Conservation (phyloP, 1,140 invertebrate genomes). For the Delia radicum region DNA sequence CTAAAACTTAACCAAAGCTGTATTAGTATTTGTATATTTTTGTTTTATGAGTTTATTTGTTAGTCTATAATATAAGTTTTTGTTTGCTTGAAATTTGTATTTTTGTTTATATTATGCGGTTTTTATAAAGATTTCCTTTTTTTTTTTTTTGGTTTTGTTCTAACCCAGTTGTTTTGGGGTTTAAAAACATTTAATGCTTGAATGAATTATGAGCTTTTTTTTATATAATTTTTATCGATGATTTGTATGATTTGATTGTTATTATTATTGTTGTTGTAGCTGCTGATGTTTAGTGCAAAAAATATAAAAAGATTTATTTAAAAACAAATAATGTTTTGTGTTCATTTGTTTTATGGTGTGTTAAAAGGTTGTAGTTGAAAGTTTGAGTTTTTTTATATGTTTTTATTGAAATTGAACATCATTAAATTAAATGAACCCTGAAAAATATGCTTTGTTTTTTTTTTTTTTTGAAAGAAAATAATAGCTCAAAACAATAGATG, state of each 20-base stretch:
- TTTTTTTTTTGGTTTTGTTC: background rate
- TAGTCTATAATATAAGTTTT: background rate
- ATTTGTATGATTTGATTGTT: slow-evolving; percentile 1
- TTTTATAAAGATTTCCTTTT: background rate
- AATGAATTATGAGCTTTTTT: background rate
- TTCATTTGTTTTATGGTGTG: background rate
- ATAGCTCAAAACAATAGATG: background rate
- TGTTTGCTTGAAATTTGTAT: background rate
- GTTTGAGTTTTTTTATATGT: background rate
- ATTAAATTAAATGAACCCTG: background rate
- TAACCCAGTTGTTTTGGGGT: background rate
- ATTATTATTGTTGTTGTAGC: background rate
- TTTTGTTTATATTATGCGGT: background rate
- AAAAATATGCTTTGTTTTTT: background rate
- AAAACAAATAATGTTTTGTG: background rate
- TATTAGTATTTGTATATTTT: background rate
- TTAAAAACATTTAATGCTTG: background rate
- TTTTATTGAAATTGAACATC: background rate
- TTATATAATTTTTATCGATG: background rate
- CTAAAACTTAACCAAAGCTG: background rate
- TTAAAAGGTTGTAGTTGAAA: background rate
- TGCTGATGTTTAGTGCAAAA: background rate
- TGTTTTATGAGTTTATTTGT: background rate
- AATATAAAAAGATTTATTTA: background rate
- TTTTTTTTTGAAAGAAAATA: background rate